Evolutionary conservation across 2,888 invertebrate genomes (phyloP), one percentile per base, ranked within the genome.

Genomic region (Hypolimnas misippus): DNA sequence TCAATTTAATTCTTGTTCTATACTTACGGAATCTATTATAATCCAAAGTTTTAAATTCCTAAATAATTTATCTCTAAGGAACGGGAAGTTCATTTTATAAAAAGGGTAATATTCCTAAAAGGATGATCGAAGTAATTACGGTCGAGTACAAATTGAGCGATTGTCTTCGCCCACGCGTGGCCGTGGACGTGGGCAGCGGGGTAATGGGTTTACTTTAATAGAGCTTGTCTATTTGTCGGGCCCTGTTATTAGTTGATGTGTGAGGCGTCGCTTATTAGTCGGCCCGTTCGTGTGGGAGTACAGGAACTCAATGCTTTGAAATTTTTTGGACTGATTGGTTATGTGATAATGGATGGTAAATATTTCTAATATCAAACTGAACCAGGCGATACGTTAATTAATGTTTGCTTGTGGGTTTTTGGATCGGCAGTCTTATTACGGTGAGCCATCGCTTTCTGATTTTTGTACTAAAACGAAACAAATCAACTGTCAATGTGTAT

Each of bases 121-220:
- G 63, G 62, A 62, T 68, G 62, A 51, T 53, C 58, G 35, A 35
- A 58, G 61, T 66, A 63, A 68, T 67, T 70, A 65, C 57, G 53
- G 60, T 51, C 58, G 60, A 29, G 62, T 63, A 64, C 64, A 70
- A 70, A 70, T 69, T 69, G 67, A 71, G 68, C 62, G 69, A 65
- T 69, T 65, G 68, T 69, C 57, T 61, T 67, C 65, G 53, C 71
- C 71, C 67, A 67, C 69, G 70, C 61, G 58, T 61, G 66, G 59
- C 8, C 29, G 57, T 63, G 65, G 63, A 67, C 62, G 57, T 64
- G 64, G 66, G 66, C 64, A 29, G 57, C 44, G 52, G 61, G 59
- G 51, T 69, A 69, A 68, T 63, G 58, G 66, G 54, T 52, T 62
- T 29, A 54, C 44, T 59, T 52, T 67, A 65, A 64, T 65, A 62